phyloP scores from a whole-genome alignment of 2,888 invertebrate genomes.

The Drosophila anomelani region DNA sequence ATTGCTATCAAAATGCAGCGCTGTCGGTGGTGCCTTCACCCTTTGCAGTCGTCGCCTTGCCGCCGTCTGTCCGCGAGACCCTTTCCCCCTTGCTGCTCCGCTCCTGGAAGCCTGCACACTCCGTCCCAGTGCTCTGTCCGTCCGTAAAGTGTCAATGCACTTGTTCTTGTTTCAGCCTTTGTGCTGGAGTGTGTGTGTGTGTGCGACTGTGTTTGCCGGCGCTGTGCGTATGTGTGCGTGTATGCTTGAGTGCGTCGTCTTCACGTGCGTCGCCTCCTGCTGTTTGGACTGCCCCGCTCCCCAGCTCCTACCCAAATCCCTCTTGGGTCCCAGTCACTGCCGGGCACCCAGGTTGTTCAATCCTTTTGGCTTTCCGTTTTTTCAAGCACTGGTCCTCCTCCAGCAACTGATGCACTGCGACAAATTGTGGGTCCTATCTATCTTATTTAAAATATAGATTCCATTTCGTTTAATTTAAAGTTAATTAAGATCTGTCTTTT shows the following conservation, averaged over 20 bases:
- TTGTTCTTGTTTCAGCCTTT: constrained; percentile 79
- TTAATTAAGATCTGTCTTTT: too few relatives aligned
- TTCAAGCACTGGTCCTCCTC: constrained; percentile 59
- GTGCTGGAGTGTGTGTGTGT: constrained; percentile 36
- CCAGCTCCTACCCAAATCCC: not conserved
- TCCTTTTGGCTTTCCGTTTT: constrained; percentile 78
- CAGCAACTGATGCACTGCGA: constrained; percentile 22
- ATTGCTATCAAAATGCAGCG: constrained; percentile 73
- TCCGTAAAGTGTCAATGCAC: constrained; percentile 83
- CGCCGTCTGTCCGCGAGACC: constrained; percentile 42
- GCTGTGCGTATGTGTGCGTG: constrained; percentile 63
- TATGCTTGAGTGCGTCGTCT: constrained; percentile 75
- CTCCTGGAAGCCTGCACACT: constrained; percentile 6
- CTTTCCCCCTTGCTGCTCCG: not conserved
- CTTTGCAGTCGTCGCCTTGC: constrained; percentile 69
- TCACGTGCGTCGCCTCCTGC: constrained; percentile 81
- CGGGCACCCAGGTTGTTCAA: constrained; percentile 60
- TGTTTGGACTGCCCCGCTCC: constrained; percentile 58
- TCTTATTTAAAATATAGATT: too few relatives aligned
- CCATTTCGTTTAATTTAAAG: too few relatives aligned
- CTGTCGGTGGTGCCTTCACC: constrained; percentile 68
- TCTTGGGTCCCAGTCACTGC: not conserved
- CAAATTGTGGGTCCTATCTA: not conserved
- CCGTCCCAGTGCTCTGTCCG: constrained; percentile 32
- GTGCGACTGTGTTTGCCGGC: constrained; percentile 46